phyloP scores from a whole-genome alignment of 1,140 invertebrate species.

The Lanistes nyassanus region DNA sequence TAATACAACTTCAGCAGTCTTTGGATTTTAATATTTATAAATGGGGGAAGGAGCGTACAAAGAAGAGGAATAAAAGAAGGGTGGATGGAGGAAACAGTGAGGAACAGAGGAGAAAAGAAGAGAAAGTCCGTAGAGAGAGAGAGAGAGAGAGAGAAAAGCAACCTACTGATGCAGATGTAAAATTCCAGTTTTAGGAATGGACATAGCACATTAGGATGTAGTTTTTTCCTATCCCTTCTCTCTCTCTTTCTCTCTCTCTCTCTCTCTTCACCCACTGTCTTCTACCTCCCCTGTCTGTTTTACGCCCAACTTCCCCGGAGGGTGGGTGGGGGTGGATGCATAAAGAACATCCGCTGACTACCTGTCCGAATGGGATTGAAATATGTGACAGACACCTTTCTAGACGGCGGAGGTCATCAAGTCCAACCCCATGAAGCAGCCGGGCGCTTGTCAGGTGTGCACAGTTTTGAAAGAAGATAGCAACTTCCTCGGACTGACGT shows the following conservation, averaged over 20 bases:
- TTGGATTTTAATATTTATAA: too few relatives aligned
- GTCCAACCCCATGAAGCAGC: too few relatives aligned
- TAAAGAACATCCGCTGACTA: too few relatives aligned
- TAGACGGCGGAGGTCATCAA: too few relatives aligned
- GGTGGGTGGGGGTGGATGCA: too few relatives aligned
- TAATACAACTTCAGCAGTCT: too few relatives aligned
- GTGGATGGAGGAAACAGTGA: neutral
- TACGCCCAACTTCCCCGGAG: neutral
- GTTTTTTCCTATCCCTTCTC: neutral
- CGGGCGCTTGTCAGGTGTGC: too few relatives aligned
- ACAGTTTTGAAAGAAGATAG: too few relatives aligned
- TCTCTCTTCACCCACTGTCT: neutral
- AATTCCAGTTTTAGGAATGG: neutral
- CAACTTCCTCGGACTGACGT: too few relatives aligned
- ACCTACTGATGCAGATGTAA: neutral
- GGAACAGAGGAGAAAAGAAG: neutral
- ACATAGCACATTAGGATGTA: neutral
- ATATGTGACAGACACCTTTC: constrained; percentile 6
- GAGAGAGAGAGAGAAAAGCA: neutral
- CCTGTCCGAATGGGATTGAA: neutral
- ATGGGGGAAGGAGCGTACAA: neutral
- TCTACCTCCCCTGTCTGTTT: neutral
- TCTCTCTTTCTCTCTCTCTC: neutral
- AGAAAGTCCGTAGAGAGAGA: neutral
- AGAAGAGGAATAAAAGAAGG: neutral